These are phyloP conservation scores for Calephelis virginiensis DNA, from an alignment of 1,140 invertebrate species.

Conservation along the genomic window DNA sequence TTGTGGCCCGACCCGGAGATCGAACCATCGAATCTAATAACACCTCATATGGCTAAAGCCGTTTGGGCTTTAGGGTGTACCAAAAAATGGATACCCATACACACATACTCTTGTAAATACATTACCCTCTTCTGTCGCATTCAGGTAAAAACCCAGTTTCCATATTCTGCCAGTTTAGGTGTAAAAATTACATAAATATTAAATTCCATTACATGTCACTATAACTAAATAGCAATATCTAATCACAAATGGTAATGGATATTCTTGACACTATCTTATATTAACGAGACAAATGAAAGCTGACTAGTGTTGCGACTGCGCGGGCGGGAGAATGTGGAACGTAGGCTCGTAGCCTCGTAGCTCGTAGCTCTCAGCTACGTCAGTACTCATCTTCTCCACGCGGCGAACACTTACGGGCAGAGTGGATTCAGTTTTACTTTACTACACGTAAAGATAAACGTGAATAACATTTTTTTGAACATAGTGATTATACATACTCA, in stretches of 20 bases:
- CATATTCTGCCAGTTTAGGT: too few species aligned
- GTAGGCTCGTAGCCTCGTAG: constrained; percentile 30
- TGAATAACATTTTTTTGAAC: constrained; percentile 6
- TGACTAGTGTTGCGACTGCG: constrained; percentile 62
- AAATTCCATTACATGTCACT: too few species aligned
- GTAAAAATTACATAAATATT: too few species aligned
- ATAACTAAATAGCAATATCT: too few species aligned
- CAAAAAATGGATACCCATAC: too few species aligned
- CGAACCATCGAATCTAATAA: too few species aligned
- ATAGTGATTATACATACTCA: constrained; percentile 1
- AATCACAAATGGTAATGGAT: neutral
- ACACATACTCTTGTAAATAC: too few species aligned
- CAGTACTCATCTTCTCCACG: constrained; percentile 49
- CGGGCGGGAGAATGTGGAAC: constrained; percentile 47
- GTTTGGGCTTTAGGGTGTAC: too few species aligned
- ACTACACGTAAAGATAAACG: constrained; percentile 15
- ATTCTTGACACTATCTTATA: constrained; percentile 28
- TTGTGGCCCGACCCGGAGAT: too few species aligned
- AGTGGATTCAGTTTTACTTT: constrained; percentile 22
- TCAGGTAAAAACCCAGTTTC: too few species aligned
- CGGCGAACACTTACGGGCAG: constrained; percentile 29
- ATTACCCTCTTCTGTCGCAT: too few species aligned
- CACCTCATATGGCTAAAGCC: too few species aligned
- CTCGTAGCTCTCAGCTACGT: constrained; percentile 31
- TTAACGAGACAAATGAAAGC: constrained; percentile 40